A percentile compares a stretch with the other conserved stretches of the same genome.
Evolutionary conservation across 2,113 vertebrate genomes (phyloP).

Genomic region (Chaenogobius annularis): DNA sequence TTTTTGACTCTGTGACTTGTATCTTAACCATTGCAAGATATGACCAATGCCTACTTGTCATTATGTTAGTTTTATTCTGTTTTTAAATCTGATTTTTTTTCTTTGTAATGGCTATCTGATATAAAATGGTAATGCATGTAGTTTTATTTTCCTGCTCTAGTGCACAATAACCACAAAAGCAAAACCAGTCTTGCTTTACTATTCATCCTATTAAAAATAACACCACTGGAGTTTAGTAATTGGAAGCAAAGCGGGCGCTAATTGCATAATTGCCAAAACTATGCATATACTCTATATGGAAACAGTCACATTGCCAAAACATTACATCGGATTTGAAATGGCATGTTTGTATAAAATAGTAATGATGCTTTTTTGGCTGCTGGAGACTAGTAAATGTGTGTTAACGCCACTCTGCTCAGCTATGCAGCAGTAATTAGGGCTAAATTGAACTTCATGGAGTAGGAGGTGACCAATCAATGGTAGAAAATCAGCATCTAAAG

Average conservation of each 20-base stretch:
- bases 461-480: constrained; percentile 31
- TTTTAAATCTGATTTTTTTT: not conserved
- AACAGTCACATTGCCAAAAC: not conserved
- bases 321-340: not conserved
- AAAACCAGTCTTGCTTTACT: not conserved
- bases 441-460: constrained; percentile 24
- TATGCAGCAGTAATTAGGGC: constrained; percentile 18
- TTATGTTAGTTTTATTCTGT: not conserved
- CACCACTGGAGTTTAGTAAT: not conserved
- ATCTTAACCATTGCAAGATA: not conserved
- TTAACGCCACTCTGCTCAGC: constrained; percentile 3
- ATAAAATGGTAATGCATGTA: not conserved
- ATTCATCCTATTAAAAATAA: not conserved
- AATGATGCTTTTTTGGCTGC: not conserved
- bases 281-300: not conserved
- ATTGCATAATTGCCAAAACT: not conserved
- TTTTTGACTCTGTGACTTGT: not conserved
- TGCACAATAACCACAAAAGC: not conserved
- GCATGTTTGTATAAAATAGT: constrained; percentile 2
- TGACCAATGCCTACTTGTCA: not conserved
- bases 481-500: constrained; percentile 35
- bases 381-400: not conserved
- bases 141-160: not conserved
- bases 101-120: not conserved
- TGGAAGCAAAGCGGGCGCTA: not conserved